These are phyloP conservation scores for Thera britannica DNA, from an alignment of 2,888 invertebrate genomes.

Conservation along the genomic window DNA sequence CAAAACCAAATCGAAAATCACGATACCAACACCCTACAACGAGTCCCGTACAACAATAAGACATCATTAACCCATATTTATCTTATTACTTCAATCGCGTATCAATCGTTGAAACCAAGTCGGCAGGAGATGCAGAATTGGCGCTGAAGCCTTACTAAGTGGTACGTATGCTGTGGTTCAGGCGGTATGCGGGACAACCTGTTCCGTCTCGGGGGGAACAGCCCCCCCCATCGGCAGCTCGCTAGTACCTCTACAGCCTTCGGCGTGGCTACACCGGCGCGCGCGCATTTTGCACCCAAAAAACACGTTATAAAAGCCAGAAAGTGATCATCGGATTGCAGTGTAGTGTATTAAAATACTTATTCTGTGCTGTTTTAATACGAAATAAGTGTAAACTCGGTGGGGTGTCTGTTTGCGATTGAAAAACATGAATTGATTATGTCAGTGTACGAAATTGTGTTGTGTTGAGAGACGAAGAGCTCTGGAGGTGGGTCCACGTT, in stretches of 20 bases:
- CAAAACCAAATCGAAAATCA: conserved; percentile 8
- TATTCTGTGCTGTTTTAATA: conserved; percentile 37
- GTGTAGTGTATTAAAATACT: conserved; percentile 61
- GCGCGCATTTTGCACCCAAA: conserved; percentile 47
- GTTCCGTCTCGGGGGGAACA: conserved; percentile 61
- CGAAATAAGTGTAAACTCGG: conserved; percentile 29
- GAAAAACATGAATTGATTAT: conserved; percentile 69
- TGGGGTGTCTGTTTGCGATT: conserved; percentile 45
- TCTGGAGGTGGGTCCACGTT: conserved; percentile 73
- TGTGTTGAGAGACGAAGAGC: conserved; percentile 61
- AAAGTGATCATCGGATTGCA: conserved; percentile 75
- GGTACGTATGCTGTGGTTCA: conserved; percentile 42
- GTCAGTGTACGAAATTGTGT: conserved; percentile 63
- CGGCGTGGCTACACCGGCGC: conserved; percentile 60
- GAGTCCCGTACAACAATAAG: conserved; percentile 40
- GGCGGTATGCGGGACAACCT: conserved; percentile 73
- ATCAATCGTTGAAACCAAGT: conserved; percentile 65
- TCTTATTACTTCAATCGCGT: conserved; percentile 66
- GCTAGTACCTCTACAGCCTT: conserved; percentile 68
- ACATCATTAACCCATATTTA: conserved; percentile 52
- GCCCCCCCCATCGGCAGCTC: conserved; percentile 48
- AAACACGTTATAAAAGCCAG: conserved; percentile 39
- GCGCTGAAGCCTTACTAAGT: conserved; percentile 53
- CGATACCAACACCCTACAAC: conserved; percentile 22
- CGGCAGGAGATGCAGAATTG: conserved; percentile 70